Evolutionary conservation across 2,888 invertebrate species (phyloP), one percentile per base, ranked within the genome.

Genomic region (Pandemis cinnamomeana): DNA sequence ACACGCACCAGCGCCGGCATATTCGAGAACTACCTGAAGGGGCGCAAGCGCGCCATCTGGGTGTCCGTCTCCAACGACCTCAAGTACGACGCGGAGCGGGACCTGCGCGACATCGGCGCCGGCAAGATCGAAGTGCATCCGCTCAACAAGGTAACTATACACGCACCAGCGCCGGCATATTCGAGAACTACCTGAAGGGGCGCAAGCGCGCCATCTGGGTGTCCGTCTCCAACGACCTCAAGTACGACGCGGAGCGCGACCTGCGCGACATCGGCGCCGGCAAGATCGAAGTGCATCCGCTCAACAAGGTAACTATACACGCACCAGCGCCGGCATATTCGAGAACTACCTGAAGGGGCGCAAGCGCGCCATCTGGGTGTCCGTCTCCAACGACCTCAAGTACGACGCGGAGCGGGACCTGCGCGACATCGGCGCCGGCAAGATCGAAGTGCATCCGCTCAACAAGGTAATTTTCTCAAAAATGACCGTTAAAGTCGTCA

Each of bases 51-150:
- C 79, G 97, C 99, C n/a, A 95, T 99, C 78, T 99, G 99, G 99
- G 97, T 99, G 78, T 99, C 99, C 44, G 99, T 99, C 0, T 99
- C 99, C 53, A 99, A 99, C 91, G 99, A 99, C 93, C 95, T 99
- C 80, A 98, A 98, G 92, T 99, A 99, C 88, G 99, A 99, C 94
- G 98, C 99, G 0, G 99, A 99, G 89, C 94, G 99, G 62, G 99
- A 99, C 95, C 95, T 99, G 76, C 93, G 96, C 77, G 99, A 99
- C 89, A 99, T 99, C 83, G 99, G 99, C 60, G 99, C 99, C 3
- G 90, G 91, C 7, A 97, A 97, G 91, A 97, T 99, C 62, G 97
- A 97, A 71, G 99, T 99, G 44, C 96, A 97, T 87, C 97, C 96
- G 2, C 93, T 99, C 13, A 99, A 98, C 89, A 99, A 99, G 95